Evolutionary conservation across 2,797 vertebrate species (phyloP).

Genomic region (Miichthys miiuy): DNA sequence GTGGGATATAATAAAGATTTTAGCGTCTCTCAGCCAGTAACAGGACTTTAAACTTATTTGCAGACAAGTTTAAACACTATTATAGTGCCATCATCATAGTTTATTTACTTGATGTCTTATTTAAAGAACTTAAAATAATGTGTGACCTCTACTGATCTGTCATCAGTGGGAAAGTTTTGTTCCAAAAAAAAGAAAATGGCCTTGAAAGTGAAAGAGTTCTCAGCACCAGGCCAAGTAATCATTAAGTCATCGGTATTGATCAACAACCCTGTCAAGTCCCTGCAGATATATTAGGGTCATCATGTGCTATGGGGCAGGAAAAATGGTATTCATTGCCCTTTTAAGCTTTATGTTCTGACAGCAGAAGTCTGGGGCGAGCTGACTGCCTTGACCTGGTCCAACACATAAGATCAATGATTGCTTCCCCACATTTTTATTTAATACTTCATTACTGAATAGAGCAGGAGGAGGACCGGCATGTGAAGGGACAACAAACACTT

Average conservation of each 20-base stretch:
- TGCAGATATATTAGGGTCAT: constrained; percentile 41
- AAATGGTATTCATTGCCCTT: constrained; percentile 32
- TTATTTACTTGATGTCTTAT: constrained; percentile 21
- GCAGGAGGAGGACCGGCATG: neutral
- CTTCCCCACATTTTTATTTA: constrained; percentile 11
- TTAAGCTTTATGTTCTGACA: constrained; percentile 35
- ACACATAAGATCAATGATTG: neutral
- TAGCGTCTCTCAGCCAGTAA: neutral
- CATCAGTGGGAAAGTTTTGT: constrained; percentile 7
- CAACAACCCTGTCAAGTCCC: constrained; percentile 25
- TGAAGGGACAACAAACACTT: neutral
- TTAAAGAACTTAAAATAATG: constrained; percentile 22
- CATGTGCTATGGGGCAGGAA: constrained; percentile 27
- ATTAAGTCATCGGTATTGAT: constrained; percentile 50
- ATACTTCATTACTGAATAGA: constrained; percentile 3
- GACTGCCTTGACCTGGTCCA: constrained; percentile 15
- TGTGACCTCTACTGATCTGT: constrained; percentile 24
- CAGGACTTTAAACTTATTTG: neutral
- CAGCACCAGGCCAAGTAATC: constrained; percentile 33
- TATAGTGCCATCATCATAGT: neutral
- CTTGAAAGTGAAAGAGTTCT: constrained; percentile 26
- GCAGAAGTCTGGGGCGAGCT: constrained; percentile 1
- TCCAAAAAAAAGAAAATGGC: constrained; percentile 8
- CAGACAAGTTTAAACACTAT: neutral
- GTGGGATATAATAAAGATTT: neutral